Percentiles rank a stretch among this genome's conserved stretches.
phyloP scores from a whole-genome alignment of 2,797 vertebrate genomes.

The Glyptemys insculpta region DNA sequence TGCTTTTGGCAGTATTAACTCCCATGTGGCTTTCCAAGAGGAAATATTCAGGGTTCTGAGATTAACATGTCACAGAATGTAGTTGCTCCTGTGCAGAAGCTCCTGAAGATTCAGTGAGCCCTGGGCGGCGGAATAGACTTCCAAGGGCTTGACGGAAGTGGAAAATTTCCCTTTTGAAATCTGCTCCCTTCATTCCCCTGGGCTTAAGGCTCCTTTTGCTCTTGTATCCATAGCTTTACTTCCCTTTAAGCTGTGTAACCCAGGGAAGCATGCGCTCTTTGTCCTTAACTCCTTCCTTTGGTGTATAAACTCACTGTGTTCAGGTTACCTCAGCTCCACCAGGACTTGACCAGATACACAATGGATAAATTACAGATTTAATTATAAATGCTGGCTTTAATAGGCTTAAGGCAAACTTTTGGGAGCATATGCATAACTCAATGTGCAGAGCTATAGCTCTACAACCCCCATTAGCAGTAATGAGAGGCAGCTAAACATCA shows the following conservation, averaged over 20 bases:
- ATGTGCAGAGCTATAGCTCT: neutral
- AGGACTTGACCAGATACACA: neutral
- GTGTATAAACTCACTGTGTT: neutral
- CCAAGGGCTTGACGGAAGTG: neutral
- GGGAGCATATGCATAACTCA: neutral
- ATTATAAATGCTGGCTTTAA: slow-evolving; percentile 20
- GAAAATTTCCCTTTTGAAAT: neutral
- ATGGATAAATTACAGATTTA: neutral
- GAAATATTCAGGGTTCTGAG: rapidly evolving
- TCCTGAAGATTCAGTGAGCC: neutral
- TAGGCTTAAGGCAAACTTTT: neutral
- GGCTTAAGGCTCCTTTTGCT: neutral
- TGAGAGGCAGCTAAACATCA: neutral
- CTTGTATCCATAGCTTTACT: neutral
- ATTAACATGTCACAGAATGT: rapidly evolving
- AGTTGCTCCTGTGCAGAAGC: neutral
- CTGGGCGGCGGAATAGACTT: neutral
- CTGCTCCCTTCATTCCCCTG: neutral
- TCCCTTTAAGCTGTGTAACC: neutral
- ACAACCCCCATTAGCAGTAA: neutral
- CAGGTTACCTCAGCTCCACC: neutral
- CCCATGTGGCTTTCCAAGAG: neutral
- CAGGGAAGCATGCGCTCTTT: neutral
- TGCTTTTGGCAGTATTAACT: neutral
- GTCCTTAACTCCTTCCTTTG: neutral